phyloP scores from a whole-genome alignment of 2,888 invertebrate species.

The Oscheius onirici region DNA sequence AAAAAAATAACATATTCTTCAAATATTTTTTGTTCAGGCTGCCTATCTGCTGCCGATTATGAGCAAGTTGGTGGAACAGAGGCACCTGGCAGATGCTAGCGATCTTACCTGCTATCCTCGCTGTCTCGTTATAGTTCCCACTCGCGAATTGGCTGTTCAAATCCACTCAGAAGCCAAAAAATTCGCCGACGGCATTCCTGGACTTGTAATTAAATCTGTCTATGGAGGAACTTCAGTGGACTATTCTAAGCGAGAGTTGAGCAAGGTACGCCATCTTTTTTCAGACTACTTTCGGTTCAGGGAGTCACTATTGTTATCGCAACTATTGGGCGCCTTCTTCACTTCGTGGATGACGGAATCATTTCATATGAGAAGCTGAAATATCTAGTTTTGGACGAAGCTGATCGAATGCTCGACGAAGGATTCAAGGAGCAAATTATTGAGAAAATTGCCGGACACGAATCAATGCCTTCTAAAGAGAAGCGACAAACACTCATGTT shows the following conservation, averaged over 20 bases:
- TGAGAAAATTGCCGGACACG: not conserved
- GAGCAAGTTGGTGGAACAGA: constrained; percentile 64
- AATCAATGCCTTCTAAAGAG: constrained; percentile 23
- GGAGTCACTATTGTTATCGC: constrained; percentile 50
- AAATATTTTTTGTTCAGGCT: constrained; percentile 93
- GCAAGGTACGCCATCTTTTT: not conserved
- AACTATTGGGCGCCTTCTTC: constrained; percentile 50
- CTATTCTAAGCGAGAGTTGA: constrained; percentile 25
- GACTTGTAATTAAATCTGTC: constrained; percentile 34
- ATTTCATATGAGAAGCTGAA: constrained; percentile 38
- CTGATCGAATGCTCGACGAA: constrained; percentile 29
- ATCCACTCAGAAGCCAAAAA: constrained; percentile 86
- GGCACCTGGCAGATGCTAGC: constrained; percentile 39
- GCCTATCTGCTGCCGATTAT: constrained; percentile 55
- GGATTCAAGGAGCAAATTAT: constrained; percentile 4
- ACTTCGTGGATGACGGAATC: constrained; percentile 45
- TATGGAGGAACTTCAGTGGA: constrained; percentile 51
- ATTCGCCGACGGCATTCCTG: constrained; percentile 77
- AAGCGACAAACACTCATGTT: constrained; percentile 52
- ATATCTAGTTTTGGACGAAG: constrained; percentile 73
- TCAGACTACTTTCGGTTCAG: not conserved
- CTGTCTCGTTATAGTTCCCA: constrained; percentile 83
- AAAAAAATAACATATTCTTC: constrained; percentile 90
- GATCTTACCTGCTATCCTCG: constrained; percentile 45
- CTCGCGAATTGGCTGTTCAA: constrained; percentile 88